Base-by-base conservation (phyloP, 2,113 vertebrate species). In the Dromiciops gliroides region DNA sequence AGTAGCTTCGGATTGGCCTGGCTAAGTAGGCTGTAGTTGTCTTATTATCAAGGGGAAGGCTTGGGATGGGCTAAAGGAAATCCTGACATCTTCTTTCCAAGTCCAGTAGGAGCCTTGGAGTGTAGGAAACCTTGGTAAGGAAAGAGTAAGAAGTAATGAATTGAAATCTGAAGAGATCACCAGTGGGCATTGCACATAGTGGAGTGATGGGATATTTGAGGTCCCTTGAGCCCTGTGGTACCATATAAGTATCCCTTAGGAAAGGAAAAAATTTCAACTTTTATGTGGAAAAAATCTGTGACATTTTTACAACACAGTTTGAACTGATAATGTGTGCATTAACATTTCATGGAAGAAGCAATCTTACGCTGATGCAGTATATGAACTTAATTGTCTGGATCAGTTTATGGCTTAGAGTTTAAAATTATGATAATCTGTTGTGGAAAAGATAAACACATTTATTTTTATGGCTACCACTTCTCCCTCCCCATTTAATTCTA, bases 401-500 rank as follows among this genome's bases (percentile, higher is more conserved):
- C 90, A 95, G 56, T 60, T 95, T 94, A 90, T 90, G n/a, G 2
- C 56, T 95, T 50, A 49, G 75, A 91, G 47, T 90, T 94, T 90
- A 97, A 93, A 97, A 49, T 93, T 11, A 37, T 67, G 56, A 49
- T 92, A 94, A 94, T 93, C 51, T 56, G 6, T 48, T 91, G 16
- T 91, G 37, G 10, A 93, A 95, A 94, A 95, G 50, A 88, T 48
- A 50, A 89, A 89, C 48, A 95, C 50, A 90, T 50, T 88, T 47
- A 7, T 90, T 83, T 94, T 92, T 92, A 51, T 93, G 56, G 7
- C 48, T 9, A 95, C n/a, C 26, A 48, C 75, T 52, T 31, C 94
- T 93, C 8, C 3, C 91, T 95, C 92, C 60, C 90, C 56, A 94
- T 56, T 93, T 92, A 94, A 95, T 93, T 96, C 11, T 96, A 52